Base-by-base conservation (phyloP, 2,888 invertebrate genomes). In the Drosophila neutralis region DNA sequence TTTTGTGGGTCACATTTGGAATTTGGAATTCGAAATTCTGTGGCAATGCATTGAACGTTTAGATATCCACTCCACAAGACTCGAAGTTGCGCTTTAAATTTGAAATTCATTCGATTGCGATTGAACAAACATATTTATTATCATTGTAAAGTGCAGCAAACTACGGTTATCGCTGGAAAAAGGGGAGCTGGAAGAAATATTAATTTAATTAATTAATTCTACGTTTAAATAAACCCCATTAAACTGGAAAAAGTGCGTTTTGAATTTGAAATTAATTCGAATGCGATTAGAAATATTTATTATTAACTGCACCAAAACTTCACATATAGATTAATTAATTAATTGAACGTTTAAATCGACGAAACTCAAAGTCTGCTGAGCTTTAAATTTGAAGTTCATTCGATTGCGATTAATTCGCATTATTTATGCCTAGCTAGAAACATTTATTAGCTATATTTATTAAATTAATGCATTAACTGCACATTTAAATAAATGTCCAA, bases 1-100 rank as follows among this genome's bases (percentile, higher is more conserved):
- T 65, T 69, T 60, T 68, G 64, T 71, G 73, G 68, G 61, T 73
- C 80, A 71, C 53, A 76, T 21, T 78, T 73, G 80, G 35, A 82
- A 82, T 82, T 73, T 74, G 52, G 60, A 58, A 80, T 82, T 71
- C 72, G 56, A 57, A 63, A 82, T 76, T 78, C 67, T 62, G 53
- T 76, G 76, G 66, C 65, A 80, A 75, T 69, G 75, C 82, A 86
- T 83, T 87, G 77, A 71, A 57, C 73, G 53, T 57, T 70, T 71
- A 72, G 80, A 83, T 86, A 75, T 64, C 52, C 63, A 58, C 53
- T 58, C 70, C 69, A 61, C 15, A 21, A 21, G 76, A 71, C 53
- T 63, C 18, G 36, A 36, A 62, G 56, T 27, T 27, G 65, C 63
- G 60, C 63, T 58, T 77, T 36, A n/a, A 27, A 71, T 82, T 77